Conservation (phyloP, 2,888 invertebrate genomes). For the Perizoma flavofasciatum region DNA sequence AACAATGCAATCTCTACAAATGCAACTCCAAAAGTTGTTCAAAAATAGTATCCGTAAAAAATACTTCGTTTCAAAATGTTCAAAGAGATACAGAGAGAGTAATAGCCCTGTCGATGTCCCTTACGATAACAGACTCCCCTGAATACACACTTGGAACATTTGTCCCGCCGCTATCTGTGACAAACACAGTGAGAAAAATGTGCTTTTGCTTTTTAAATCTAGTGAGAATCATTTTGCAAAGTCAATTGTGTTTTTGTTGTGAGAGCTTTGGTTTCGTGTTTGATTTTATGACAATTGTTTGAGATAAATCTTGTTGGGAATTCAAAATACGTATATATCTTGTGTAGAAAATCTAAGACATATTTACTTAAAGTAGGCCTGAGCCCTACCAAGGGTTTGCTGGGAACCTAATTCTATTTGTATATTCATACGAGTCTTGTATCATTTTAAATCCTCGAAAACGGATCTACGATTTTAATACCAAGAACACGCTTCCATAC, state of each 20-base stretch:
- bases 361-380: too few species aligned
- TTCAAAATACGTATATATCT: too few species aligned
- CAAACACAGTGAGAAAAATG: constrained; percentile 56
- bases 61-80: constrained; percentile 32
- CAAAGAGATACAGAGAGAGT: constrained; percentile 42
- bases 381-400: too few species aligned
- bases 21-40: not conserved
- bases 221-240: constrained; percentile 23
- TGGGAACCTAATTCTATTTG: too few species aligned
- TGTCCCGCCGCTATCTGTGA: constrained; percentile 62
- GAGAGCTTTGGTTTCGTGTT: constrained; percentile 6
- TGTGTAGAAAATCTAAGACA: too few species aligned
- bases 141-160: constrained; percentile 52
- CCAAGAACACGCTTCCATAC: too few species aligned
- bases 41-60: constrained; percentile 12
- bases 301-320: constrained; percentile 4
- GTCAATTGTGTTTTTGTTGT: constrained; percentile 21
- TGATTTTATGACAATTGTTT: constrained; percentile 15
- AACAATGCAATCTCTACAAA: not conserved
- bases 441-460: too few species aligned
- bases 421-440: too few species aligned
- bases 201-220: constrained; percentile 38
- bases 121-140: constrained; percentile 56
- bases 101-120: constrained; percentile 52
- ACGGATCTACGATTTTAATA: too few species aligned